Evolutionary conservation across 2,797 vertebrate species (phyloP), one percentile per base, ranked within the genome.

Genomic region (Cryptoblepharus egeriae): DNA sequence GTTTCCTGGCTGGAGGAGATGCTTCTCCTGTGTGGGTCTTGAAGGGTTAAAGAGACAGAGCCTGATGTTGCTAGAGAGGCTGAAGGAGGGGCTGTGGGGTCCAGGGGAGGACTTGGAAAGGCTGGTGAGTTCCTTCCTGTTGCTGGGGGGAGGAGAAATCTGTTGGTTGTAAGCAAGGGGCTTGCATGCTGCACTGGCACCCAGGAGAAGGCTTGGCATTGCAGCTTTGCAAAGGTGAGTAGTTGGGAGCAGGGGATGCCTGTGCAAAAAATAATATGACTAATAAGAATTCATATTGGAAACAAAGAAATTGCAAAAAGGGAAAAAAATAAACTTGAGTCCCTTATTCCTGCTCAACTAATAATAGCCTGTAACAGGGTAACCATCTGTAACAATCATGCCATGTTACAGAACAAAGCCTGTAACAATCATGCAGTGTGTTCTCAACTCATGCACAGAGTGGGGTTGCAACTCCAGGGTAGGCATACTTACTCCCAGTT

Each of bases 11-110:
- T 26, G 35, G 1, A 39, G 35, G 32, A 35, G 4, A 57, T 2
- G 15, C 35, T 68, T 12, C 9, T 7, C n/a, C 3, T 2, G 55
- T 22, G 13, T 30, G 45, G 7, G 4, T 22, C 37, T 2, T 0
- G 26, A 84, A 60, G 82, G 61, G 82, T 84, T 84, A 84, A 84
- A 24, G 30, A n/a, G 35, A 79, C 7, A 2, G 76, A 84, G 82
- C 15, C 13, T 8, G 7, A 1, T 10, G 10, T 57, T 72, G 52
- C 82, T 67, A 84, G 82, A 79, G 52, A 22, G 69, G 15, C 65
- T 15, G 20, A 18, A 28, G 81, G 57, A 70, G 57, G 26, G 32
- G 58, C 16, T 37, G n/a, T 10, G 39, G 24, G 28, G 16, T 26
- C 4, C 12, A 42, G 69, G 42, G 35, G 24, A 7, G 4, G 7